A percentile compares a stretch with the other conserved stretches of the same genome.
These are phyloP conservation scores for Cynoglossus semilaevis DNA, from an alignment of 2,113 vertebrate genomes.

Conservation along the genomic window DNA sequence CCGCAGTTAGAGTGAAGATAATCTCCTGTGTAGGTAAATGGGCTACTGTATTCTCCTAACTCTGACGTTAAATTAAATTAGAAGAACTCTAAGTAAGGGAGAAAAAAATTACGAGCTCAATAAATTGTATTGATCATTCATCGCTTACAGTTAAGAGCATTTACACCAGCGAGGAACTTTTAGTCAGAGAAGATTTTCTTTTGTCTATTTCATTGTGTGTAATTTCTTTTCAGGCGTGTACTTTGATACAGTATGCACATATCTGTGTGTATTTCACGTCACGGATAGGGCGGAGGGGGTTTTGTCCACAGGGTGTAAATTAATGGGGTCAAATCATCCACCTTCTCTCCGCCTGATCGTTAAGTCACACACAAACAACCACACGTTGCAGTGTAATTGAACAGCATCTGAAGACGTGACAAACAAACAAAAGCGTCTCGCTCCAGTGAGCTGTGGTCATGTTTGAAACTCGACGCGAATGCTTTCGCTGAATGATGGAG, in stretches of 20 bases:
- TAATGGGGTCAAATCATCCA: constrained; percentile 67
- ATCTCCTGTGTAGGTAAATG: constrained; percentile 32
- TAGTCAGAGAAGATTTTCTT: constrained; percentile 11
- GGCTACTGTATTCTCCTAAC: constrained; percentile 49
- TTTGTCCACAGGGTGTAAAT: constrained; percentile 61
- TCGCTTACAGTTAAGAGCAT: constrained; percentile 42
- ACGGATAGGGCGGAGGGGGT: constrained; percentile 35
- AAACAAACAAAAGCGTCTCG: constrained; percentile 66
- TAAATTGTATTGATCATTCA: constrained; percentile 71
- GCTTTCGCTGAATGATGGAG: constrained; percentile 32
- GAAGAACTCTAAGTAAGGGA: constrained; percentile 62
- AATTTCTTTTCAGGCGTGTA: constrained; percentile 12
- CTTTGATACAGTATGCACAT: background rate
- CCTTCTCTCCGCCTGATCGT: constrained; percentile 53
- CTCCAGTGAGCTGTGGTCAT: constrained; percentile 52
- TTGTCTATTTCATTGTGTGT: constrained; percentile 27
- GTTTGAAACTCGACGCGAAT: constrained; percentile 55
- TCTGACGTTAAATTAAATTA: constrained; percentile 70
- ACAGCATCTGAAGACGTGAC: constrained; percentile 54
- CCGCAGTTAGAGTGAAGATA: constrained; percentile 17
- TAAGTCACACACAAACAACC: constrained; percentile 57
- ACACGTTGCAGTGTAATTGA: constrained; percentile 58
- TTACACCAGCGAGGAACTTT: constrained; percentile 14
- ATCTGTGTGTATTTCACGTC: background rate
- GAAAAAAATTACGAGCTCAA: constrained; percentile 68